Evolutionary conservation across 1,140 invertebrate genomes (phyloP), one percentile per base, ranked within the genome.

Genomic region (Caligus rogercresseyi): DNA sequence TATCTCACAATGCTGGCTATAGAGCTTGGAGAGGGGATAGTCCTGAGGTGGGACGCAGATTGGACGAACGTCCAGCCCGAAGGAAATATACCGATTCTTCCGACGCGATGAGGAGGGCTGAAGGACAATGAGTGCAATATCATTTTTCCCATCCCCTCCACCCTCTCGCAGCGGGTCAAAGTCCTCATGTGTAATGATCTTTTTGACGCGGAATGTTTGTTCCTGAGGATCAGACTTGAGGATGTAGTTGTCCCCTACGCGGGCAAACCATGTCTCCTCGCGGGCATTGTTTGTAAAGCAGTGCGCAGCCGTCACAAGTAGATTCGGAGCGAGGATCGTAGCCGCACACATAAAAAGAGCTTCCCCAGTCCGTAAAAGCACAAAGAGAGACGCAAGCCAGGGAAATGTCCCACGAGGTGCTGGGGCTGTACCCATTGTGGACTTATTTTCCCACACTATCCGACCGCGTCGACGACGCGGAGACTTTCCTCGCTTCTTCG

Each of bases 271-370:
- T 23, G 57, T 25, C 26, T 25, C 26, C 24, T 21, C 15, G 1
- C 20, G 52, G 19, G 25, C 20, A 43, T 62, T 62, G 16, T 62
- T 62, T 11, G 60, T 62, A 18, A 62, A 62, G 24, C 60, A 62
- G 54, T 62, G 60, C 2, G 60, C 60, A 13, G 60, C 60, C 16
- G 60, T 54, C 13, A 62, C 16, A 7, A 53, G 20, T 23, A 57
- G 2, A 14, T 54, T 58, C n/a, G 20, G 52, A 53, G 31, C 31
- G 16, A 62, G 16, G 13, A 62, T 53, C 14, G 60, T 54, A 16
- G 60, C 60, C 1, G 60, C 60, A 24, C 60, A 62, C 60, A 62
- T 62, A 18, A 62, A 62, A 3, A 54, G 52, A 15, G 60, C 60
- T 53, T 62, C 60, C 15, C 60, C 60, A 14, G 26, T 20, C 11